A percentile compares a stretch with the other conserved stretches of the same genome.
phyloP scores from a whole-genome alignment of 1,140 invertebrate genomes.

The Lepidurus packardi region DNA sequence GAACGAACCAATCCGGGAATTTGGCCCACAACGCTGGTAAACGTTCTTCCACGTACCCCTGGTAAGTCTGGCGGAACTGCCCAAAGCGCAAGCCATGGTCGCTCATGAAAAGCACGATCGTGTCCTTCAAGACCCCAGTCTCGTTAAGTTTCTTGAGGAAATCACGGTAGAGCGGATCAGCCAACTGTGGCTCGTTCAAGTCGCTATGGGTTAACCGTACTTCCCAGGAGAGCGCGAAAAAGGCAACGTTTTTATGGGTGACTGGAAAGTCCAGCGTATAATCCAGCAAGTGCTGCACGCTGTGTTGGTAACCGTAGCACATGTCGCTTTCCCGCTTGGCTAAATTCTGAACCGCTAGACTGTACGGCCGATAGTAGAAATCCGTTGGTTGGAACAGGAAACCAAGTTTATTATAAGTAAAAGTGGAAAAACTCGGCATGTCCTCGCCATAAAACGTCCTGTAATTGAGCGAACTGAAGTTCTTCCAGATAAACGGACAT shows the following conservation, averaged over 20 bases:
- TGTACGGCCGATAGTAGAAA: slow-evolving; percentile 6
- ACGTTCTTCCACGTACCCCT: slow-evolving; percentile 20
- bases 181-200: background rate
- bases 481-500: slow-evolving; percentile 24
- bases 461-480: background rate
- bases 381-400: background rate
- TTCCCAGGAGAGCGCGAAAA: slow-evolving; percentile 3
- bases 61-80: background rate
- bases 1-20: slow-evolving; percentile 22
- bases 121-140: background rate
- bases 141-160: background rate
- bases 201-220: background rate
- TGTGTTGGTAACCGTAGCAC: background rate
- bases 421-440: background rate
- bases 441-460: background rate
- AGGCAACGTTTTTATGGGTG: background rate
- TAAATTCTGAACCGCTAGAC: background rate
- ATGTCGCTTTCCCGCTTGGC: background rate
- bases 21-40: background rate
- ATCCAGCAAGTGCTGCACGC: background rate
- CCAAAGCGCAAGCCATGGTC: background rate
- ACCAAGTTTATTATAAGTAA: no score
- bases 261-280: background rate
- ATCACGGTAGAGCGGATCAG: background rate
- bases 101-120: slow-evolving; percentile 22